These are phyloP conservation scores for Mormyrus iriodes DNA, from an alignment of 2,113 vertebrate genomes.

Conservation along the genomic window DNA sequence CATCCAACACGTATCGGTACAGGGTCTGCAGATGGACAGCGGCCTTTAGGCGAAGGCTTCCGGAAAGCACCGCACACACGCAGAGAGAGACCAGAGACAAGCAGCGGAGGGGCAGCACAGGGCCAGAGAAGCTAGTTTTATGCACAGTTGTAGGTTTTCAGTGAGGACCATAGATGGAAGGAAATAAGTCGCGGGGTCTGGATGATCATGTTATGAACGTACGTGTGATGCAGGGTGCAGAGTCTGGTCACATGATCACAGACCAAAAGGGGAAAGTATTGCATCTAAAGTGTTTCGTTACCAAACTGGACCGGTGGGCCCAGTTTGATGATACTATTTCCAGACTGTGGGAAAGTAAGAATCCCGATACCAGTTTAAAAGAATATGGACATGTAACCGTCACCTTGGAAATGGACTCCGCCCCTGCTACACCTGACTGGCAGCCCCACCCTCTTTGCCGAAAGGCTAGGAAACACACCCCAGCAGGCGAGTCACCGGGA, in stretches of 20 bases:
- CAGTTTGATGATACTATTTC: background rate
- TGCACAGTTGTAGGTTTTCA: background rate
- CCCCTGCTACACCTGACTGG: background rate
- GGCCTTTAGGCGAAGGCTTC: background rate
- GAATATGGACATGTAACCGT: background rate
- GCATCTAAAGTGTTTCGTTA: background rate
- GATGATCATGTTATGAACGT: background rate
- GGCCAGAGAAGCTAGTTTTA: background rate
- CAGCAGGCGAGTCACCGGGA: background rate
- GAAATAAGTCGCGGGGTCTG: background rate
- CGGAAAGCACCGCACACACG: background rate
- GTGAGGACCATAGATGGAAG: background rate
- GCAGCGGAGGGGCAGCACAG: background rate
- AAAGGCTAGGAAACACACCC: background rate
- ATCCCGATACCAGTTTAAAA: background rate
- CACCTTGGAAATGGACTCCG: background rate
- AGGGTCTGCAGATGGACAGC: conserved; percentile 68
- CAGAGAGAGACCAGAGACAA: background rate
- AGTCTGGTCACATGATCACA: no score
- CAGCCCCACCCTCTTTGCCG: background rate
- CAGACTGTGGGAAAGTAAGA: background rate
- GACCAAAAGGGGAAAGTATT: no score
- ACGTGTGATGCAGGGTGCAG: background rate
- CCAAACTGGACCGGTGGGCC: background rate
- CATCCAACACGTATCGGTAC: conserved; percentile 83